Conservation (phyloP, 1,140 invertebrate species). For the Diabrotica virgifera region DNA sequence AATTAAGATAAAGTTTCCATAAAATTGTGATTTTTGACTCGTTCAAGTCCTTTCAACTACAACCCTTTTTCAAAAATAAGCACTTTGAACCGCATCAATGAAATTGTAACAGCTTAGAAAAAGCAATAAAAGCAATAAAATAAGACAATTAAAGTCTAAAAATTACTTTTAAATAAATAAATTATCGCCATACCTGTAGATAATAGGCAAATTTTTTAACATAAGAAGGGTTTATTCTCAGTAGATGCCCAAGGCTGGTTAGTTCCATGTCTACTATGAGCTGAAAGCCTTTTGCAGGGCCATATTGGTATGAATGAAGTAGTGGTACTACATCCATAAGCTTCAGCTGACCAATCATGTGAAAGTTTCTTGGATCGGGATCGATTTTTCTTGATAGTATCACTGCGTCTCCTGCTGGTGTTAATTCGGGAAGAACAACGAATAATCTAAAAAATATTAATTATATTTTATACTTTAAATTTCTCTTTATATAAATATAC, state of each 20-base stretch:
- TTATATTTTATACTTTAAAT: no score
- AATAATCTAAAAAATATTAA: slow-evolving; percentile 28
- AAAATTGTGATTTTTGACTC: no score
- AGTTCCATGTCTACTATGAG: slow-evolving; percentile 62
- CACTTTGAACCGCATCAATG: no score
- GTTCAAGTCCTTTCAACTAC: no score
- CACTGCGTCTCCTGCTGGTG: slow-evolving; percentile 55
- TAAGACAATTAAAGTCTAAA: no score
- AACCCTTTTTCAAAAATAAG: no score
- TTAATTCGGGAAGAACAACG: slow-evolving; percentile 50
- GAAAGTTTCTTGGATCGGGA: slow-evolving; percentile 57
- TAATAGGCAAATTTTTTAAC: slow-evolving; percentile 65
- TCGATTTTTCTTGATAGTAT: slow-evolving; percentile 54
- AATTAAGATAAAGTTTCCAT: no score
- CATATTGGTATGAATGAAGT: slow-evolving; percentile 51
- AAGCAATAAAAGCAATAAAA: no score
- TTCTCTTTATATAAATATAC: no score
- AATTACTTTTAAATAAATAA: no score
- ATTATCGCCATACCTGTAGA: slow-evolving; percentile 52
- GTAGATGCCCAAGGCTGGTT: slow-evolving; percentile 56
- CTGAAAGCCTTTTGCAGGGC: slow-evolving; percentile 54
- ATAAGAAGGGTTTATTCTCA: slow-evolving; percentile 56
- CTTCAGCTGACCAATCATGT: slow-evolving; percentile 52
- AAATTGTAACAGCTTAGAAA: no score
- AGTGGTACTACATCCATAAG: slow-evolving; percentile 59